A percentile compares a stretch with the other conserved stretches of the same genome.
Evolutionary conservation across 1,140 invertebrate species (phyloP).

Genomic region (Cydia strobilella): DNA sequence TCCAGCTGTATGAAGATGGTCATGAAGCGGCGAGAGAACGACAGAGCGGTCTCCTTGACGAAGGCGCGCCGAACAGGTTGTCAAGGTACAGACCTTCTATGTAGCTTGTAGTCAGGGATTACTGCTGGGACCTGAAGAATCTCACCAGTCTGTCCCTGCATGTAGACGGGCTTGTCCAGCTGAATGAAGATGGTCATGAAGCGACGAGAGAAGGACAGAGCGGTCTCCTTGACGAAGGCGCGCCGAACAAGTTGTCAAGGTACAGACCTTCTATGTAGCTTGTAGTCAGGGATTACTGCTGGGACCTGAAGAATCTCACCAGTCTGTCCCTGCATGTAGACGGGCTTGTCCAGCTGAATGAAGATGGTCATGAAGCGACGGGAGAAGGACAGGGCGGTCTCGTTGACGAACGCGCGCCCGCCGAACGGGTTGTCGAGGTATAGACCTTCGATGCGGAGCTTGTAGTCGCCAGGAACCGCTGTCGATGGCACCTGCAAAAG

Average conservation of each 20-base stretch:
- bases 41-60: conserved; percentile 88
- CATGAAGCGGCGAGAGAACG: conserved; percentile 74
- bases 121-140: conserved; percentile 85
- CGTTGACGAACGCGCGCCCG: conserved; percentile 91
- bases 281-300: conserved; percentile 89
- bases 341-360: conserved; percentile 96
- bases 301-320: conserved; percentile 86
- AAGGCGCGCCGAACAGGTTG: conserved; percentile 90
- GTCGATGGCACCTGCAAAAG: conserved; percentile 87
- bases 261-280: conserved; percentile 93
- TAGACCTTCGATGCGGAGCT: conserved; percentile 92
- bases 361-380: conserved; percentile 95
- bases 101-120: conserved; percentile 84
- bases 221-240: conserved; percentile 84
- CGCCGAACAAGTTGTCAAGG: conserved; percentile 88
- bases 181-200: conserved; percentile 98
- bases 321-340: conserved; percentile 96
- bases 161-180: conserved; percentile 97
- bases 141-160: conserved; percentile 92
- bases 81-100: conserved; percentile 90
- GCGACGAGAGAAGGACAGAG: conserved; percentile 87
- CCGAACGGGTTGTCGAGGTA: conserved; percentile 89
- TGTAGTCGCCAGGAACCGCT: conserved; percentile 90
- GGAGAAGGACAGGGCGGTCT: conserved; percentile 89
- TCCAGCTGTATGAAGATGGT: no score